phyloP scores from a whole-genome alignment of 2,797 vertebrate species.

The Schizothorax lantsangensis region DNA sequence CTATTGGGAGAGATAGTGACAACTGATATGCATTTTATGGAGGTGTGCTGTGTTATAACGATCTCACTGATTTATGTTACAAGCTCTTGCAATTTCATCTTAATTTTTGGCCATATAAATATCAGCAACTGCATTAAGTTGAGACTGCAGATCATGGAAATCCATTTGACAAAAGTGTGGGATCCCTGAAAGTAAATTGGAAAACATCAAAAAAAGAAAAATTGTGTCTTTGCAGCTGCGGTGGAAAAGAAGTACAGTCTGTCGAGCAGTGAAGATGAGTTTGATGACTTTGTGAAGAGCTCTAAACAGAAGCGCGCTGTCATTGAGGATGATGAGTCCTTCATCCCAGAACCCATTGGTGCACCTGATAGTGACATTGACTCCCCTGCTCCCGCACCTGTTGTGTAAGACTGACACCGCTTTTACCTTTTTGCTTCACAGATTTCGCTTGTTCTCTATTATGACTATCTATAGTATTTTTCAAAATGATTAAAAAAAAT shows the following conservation, averaged over 20 bases:
- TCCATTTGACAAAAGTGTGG: slow-evolving; percentile 26
- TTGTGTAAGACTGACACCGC: slow-evolving; percentile 54
- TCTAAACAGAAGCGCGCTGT: slow-evolving; percentile 55
- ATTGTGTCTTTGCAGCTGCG: slow-evolving; percentile 52
- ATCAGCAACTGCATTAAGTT: neutral
- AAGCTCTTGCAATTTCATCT: too few species aligned
- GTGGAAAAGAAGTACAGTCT: slow-evolving; percentile 70
- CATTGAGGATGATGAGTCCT: slow-evolving; percentile 58
- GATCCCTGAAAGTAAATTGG: neutral
- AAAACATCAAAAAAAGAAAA: neutral
- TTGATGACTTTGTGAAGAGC: slow-evolving; percentile 62
- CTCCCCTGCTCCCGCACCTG: slow-evolving; percentile 59
- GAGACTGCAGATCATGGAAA: neutral
- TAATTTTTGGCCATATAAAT: neutral
- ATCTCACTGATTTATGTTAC: too few species aligned
- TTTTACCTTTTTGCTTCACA: neutral
- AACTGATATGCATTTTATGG: too few species aligned
- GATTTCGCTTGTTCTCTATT: neutral
- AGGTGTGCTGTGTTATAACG: too few species aligned
- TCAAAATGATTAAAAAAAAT: neutral
- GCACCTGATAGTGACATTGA: slow-evolving; percentile 61
- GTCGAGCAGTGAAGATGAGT: slow-evolving; percentile 79
- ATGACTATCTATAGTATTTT: neutral
- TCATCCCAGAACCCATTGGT: slow-evolving; percentile 45
- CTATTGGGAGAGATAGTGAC: too few species aligned